Conservation (phyloP, 2,113 vertebrate genomes). For the Prinia subflava region DNA sequence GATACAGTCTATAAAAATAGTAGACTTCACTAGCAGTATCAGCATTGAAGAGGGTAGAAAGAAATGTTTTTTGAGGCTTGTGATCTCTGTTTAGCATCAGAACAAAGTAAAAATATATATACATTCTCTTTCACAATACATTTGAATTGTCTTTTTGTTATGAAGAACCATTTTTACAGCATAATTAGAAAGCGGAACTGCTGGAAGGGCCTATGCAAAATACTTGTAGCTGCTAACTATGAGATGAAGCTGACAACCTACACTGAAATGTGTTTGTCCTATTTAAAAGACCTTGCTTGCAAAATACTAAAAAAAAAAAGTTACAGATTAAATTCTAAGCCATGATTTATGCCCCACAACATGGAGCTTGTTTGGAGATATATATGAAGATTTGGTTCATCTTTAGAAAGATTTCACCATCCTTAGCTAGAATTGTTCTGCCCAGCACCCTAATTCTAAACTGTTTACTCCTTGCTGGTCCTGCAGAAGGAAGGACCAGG, state of each 20-base stretch:
- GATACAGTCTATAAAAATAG: conserved; percentile 13
- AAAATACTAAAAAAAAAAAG: background rate
- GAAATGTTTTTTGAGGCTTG: background rate
- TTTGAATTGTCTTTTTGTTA: background rate
- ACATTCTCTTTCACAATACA: background rate
- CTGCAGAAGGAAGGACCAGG: background rate
- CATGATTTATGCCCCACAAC: background rate
- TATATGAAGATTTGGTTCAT: background rate
- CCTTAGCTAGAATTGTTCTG: background rate
- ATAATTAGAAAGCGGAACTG: background rate
- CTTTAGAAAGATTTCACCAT: background rate
- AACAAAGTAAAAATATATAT: background rate
- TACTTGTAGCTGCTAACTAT: background rate
- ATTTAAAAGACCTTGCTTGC: background rate
- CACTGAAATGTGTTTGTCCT: background rate
- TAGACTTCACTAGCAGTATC: background rate
- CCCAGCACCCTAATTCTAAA: background rate
- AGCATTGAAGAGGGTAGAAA: background rate
- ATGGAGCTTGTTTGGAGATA: background rate
- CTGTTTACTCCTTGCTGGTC: background rate
- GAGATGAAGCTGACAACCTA: background rate
- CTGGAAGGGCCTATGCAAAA: background rate
- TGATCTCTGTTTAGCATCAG: background rate
- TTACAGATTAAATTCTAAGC: background rate
- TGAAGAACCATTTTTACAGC: background rate